Base-by-base conservation (phyloP, 2,113 vertebrate species). In the Abramis brama region DNA sequence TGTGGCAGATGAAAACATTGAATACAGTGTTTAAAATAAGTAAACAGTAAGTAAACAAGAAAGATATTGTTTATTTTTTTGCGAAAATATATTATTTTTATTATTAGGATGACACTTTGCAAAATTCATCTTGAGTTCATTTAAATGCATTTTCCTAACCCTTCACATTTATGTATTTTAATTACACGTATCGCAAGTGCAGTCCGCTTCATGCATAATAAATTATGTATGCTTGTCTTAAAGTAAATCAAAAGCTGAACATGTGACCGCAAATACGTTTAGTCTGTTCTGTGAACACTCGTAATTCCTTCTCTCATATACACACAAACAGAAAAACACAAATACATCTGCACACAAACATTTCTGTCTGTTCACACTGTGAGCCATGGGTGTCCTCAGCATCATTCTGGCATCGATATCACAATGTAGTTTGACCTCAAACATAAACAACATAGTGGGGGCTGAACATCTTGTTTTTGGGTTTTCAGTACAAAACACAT, bases 291-390 rank as follows among this genome's bases (percentile, higher is more conserved):
- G 66, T 70, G 33, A 57, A 57, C 74, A 50, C 25, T 57, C 52
- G 2, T 27, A 21, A 17, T 57, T 36, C 11, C 21, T 19, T n/a
- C 30, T 79, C 10, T 59, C 52, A 71, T 71, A 27, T 15, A 23
- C 13, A 79, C 21, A 79, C 52, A 39, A 25, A 57, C 55, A 60
- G 71, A 74, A n/a, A 36, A 71, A 36, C 19, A 71, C 4, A 74
- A 79, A 59, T 59, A 79, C 55, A 79, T 79, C 76, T 79, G 30
- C 52, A 59, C 4, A 1, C 27, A 60, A 60, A 79, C 12, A 45
- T 47, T 74, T 39, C 76, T 79, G 30, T 79, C 33, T n/a, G 11
- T 79, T 59, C 55, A 59, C 52, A 39, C 55, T 60, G 76, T 59
- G 76, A 60, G 52, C 76, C 21, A 33, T 39, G 27, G 30, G 33